A percentile compares a stretch with the other conserved stretches of the same genome.
These are phyloP conservation scores for Drosophila virilis DNA, from an alignment of 1,140 invertebrate species.

Conservation along the genomic window DNA sequence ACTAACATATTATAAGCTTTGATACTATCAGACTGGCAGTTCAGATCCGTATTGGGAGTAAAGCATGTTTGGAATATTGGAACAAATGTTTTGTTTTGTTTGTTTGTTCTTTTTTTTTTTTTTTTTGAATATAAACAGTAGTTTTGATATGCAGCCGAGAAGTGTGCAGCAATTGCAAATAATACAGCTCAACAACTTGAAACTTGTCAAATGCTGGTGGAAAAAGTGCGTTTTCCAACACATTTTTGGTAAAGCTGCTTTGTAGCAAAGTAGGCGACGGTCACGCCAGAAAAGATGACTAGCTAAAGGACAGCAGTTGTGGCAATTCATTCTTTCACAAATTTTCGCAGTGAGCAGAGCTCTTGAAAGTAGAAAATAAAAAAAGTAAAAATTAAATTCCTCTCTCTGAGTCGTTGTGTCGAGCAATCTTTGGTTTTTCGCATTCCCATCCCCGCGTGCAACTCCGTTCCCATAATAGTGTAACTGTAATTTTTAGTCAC, in stretches of 20 bases:
- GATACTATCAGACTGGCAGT: neutral
- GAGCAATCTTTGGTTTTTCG: slow-evolving; percentile 61
- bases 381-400: slow-evolving; percentile 78
- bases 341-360: slow-evolving; percentile 79
- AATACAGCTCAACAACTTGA: neutral
- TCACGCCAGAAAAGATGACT: slow-evolving; percentile 18
- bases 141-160: neutral
- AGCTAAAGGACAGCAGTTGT: neutral
- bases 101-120: neutral
- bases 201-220: neutral
- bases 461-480: slow-evolving; percentile 14
- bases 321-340: slow-evolving; percentile 70
- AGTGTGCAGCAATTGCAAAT: neutral
- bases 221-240: slow-evolving; percentile 37
- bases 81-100: neutral
- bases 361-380: slow-evolving; percentile 69
- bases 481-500: slow-evolving; percentile 28
- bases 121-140: neutral
- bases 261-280: slow-evolving; percentile 36
- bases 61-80: neutral
- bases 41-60: neutral
- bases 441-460: slow-evolving; percentile 47
- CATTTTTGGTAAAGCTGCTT: neutral
- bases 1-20: neutral
- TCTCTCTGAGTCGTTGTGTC: slow-evolving; percentile 79